Evolutionary conservation across 2,888 invertebrate species (phyloP), one percentile per base, ranked within the genome.

Genomic region (Lasioglossum marginatum): DNA sequence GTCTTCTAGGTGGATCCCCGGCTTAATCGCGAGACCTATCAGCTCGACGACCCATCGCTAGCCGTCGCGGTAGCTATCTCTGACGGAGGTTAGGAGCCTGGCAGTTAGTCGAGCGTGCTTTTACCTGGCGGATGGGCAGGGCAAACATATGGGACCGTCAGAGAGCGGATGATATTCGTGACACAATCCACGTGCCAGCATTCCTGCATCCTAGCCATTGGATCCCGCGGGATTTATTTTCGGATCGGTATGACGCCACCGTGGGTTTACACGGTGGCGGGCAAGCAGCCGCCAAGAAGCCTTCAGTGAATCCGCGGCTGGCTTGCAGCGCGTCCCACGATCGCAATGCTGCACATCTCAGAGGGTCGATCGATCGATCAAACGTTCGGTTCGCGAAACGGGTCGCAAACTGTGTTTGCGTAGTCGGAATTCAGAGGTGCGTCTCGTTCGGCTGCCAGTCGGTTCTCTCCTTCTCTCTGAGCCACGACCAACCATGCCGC

Each of bases 221-320:
- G 92, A 92, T 93, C 92, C 91, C 92, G 90, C 91, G 91, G 91
- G 92, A 93, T 94, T 93, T 95, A 95, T 95, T 95, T 95, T 94
- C 81, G 91, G 94, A 94, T 91, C 82, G 87, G 87, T 88, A 88
- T 93, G 94, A 94, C 94, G 94, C 93, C 93, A 93, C 74, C 88
- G 73, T 75, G 82, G 82, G 82, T 88, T 88, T 85, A 83, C 89
- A 81, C 60, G 82, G 81, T 63, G 81, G 71, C 73, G 79, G 83
- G 77, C 83, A 73, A 80, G 90, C 85, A 86, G 87, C 57, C 83
- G 83, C 75, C 77, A 60, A 40, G 78, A 76, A 86, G 87, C 84
- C 63, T 78, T 85, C 91, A 91, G 91, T 92, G 87, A 91, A 90
- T 91, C 87, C 90, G 79, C 85, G 89, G 86, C 86, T 88, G 88